phyloP scores from a whole-genome alignment of 2,797 vertebrate genomes.

The Alcedo quadribrachys region DNA sequence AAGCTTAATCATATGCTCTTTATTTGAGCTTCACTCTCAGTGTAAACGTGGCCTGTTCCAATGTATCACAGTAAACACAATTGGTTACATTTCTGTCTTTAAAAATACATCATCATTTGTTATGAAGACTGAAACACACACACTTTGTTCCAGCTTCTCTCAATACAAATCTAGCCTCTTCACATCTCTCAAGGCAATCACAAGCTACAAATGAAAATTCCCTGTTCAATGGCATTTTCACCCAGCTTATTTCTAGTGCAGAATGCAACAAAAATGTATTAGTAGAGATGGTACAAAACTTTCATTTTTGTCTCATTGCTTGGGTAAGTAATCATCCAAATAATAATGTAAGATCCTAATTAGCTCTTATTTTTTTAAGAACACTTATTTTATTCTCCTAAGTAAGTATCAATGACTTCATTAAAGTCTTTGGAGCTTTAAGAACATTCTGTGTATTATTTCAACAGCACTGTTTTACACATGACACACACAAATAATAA shows the following conservation, averaged over 20 bases:
- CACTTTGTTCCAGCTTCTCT: neutral
- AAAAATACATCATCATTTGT: conserved; percentile 32
- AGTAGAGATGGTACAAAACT: neutral
- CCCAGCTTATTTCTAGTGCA: neutral
- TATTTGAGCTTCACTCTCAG: neutral
- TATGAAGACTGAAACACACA: neutral
- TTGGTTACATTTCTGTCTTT: neutral
- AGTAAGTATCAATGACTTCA: neutral
- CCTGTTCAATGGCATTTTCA: neutral
- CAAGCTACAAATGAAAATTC: neutral
- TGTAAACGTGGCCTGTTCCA: neutral
- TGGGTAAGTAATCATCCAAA: neutral
- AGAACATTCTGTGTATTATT: neutral
- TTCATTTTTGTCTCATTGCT: neutral
- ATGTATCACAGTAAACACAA: neutral
- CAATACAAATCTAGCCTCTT: neutral
- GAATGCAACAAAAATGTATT: neutral
- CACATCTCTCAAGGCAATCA: neutral
- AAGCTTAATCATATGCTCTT: conserved; percentile 11
- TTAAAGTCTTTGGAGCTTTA: neutral
- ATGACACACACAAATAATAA: neutral
- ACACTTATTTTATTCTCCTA: neutral
- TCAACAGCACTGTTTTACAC: neutral
- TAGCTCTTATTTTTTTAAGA: neutral
- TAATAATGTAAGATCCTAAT: neutral